Base-by-base conservation (phyloP, 2,113 vertebrate species). In the Xenopus borealis region DNA sequence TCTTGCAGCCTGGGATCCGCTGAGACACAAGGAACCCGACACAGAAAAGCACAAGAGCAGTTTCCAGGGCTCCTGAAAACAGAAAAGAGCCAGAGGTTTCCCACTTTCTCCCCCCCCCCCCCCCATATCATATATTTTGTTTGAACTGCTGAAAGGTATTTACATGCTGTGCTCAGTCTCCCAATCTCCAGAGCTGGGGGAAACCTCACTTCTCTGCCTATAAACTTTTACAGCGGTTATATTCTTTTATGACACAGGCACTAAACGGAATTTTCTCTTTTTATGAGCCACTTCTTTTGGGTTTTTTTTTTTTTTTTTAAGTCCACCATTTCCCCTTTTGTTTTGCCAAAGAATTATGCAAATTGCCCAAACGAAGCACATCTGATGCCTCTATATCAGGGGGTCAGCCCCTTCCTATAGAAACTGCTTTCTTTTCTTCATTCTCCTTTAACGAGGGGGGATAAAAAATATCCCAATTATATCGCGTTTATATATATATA, bases 161-260 rank as follows among this genome's bases (percentile, higher is more conserved):
- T 80, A 18, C 79, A 63, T 61, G 27, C 67, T 62, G 57, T 62
- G 58, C 27, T 96, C 92, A 94, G 93, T 96, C 95, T 94, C 94
- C 95, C 95, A 96, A 96, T 95, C 95, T 98, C 97, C 94, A 94
- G 90, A 96, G 95, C 44, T 58, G 23, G 33, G 66, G 58, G 66
- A 62, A 75, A 75, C 73, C 74, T n/a, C n/a, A 27, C 23, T 3
- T 27, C 97, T 94, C 96, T 96, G 95, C 92, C 97, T 93, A 98
- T 99, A 99, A 99, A 99, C 88, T 97, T 99, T 99, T 98, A 99
- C 95, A 91, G 93, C 94, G 90, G 93, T 96, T 96, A 97, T 99
- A 97, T 98, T 94, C 91, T 97, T 99, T 99, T 99, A 99, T 94
- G 92, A 94, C 94, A 80, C 91, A 88, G 23, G 77, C 94, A 86